Evolutionary conservation across 2,113 vertebrate species (phyloP).

Genomic region (Pithys albifrons): DNA sequence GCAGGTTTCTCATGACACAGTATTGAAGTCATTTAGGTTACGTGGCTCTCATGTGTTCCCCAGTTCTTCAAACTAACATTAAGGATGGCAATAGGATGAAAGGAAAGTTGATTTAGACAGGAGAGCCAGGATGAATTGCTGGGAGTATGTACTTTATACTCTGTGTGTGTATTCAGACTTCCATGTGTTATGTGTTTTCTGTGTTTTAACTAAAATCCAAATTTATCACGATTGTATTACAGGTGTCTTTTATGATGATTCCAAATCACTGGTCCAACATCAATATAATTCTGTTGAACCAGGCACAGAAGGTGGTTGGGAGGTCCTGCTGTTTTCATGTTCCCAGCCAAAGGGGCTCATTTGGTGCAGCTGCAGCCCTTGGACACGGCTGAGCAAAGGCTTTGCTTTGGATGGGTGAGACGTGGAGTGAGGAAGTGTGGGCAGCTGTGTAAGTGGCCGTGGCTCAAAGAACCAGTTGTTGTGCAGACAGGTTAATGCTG

Average conservation of each 20-base stretch:
- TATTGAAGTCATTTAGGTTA: not conserved
- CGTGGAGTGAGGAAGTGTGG: fast-evolving
- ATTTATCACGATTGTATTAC: not conserved
- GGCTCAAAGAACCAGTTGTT: not conserved
- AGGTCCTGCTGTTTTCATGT: not conserved
- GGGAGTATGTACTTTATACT: not conserved
- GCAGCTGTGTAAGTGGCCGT: not conserved
- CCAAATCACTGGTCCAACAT: not conserved
- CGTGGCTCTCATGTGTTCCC: not conserved
- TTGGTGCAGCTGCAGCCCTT: not conserved
- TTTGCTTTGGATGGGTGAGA: not conserved
- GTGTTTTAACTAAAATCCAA: not conserved
- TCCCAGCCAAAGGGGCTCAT: not conserved
- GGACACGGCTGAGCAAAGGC: not conserved
- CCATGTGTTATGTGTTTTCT: not conserved
- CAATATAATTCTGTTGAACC: not conserved
- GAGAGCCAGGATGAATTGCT: not conserved
- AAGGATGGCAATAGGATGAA: not conserved
- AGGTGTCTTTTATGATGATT: not conserved
- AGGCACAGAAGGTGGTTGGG: not conserved
- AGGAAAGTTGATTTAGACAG: not conserved
- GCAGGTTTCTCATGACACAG: not conserved
- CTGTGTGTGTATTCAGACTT: not conserved
- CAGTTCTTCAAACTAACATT: not conserved
- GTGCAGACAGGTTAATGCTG: not conserved